phyloP scores from a whole-genome alignment of 92 coral and sea anemone genomes.

The Umimayanthus chanpuru region DNA sequence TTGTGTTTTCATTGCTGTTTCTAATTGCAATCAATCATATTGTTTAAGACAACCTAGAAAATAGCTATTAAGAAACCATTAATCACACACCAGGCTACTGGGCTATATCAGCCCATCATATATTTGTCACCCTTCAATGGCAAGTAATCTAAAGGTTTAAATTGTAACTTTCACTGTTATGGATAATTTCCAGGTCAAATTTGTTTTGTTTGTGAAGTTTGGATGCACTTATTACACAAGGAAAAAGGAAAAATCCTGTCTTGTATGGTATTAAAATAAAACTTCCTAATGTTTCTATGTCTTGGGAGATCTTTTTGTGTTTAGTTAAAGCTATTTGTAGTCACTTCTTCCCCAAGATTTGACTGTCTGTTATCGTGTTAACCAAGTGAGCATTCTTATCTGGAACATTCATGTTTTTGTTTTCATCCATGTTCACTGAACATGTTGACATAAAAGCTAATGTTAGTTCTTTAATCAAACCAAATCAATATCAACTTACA shows the following conservation, averaged over 20 bases:
- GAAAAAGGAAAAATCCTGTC: background rate
- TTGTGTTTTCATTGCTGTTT: background rate
- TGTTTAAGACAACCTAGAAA: conserved; percentile 31
- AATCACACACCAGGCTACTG: background rate
- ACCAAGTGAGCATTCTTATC: background rate
- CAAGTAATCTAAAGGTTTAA: background rate
- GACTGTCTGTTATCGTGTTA: background rate
- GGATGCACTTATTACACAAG: background rate
- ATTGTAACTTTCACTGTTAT: background rate
- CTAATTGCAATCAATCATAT: conserved; percentile 22
- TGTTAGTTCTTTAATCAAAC: background rate
- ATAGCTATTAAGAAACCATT: conserved; percentile 37
- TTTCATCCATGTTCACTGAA: background rate
- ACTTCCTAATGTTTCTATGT: background rate
- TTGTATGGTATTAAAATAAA: background rate
- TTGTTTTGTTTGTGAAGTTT: background rate
- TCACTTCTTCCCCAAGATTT: background rate
- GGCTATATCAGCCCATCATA: conserved; percentile 3
- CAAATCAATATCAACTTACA: conserved; percentile 13
- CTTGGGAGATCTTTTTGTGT: background rate
- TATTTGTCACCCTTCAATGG: background rate
- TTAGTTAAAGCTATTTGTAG: background rate
- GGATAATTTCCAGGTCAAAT: background rate
- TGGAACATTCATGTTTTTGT: background rate
- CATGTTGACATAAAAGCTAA: background rate